Conservation (phyloP, 2,797 vertebrate genomes). For the Danio choprae region DNA sequence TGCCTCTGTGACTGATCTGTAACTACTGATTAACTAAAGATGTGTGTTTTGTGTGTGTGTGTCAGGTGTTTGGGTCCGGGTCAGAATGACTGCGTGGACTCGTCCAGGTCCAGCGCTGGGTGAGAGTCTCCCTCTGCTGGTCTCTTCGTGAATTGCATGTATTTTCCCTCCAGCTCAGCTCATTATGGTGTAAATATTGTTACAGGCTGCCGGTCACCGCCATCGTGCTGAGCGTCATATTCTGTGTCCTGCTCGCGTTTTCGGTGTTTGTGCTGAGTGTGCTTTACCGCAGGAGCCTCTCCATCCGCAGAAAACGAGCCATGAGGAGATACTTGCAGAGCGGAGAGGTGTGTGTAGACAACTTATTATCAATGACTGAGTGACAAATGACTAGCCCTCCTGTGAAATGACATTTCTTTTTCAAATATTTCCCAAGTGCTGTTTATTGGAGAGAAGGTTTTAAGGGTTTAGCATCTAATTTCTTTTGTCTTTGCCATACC, state of each 20-base stretch:
- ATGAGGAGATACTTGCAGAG: constrained; percentile 93
- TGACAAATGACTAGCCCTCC: too few relatives aligned
- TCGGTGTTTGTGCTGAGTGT: constrained; percentile 79
- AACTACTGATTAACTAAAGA: neutral
- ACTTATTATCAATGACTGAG: too few relatives aligned
- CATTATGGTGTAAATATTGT: neutral
- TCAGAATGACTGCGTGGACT: constrained; percentile 73
- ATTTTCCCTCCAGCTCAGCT: neutral
- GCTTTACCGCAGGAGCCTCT: constrained; percentile 87
- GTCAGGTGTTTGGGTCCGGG: constrained; percentile 78
- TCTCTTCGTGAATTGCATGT: neutral
- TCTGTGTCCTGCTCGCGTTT: constrained; percentile 75
- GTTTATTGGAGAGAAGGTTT: too few relatives aligned
- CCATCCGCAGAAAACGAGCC: constrained; percentile 91
- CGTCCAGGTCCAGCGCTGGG: constrained; percentile 67
- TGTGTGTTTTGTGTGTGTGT: constrained; percentile 51
- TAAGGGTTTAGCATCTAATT: too few relatives aligned
- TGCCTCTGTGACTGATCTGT: neutral
- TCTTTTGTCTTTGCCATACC: too few relatives aligned
- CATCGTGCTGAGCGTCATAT: constrained; percentile 82
- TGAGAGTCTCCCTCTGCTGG: constrained; percentile 64
- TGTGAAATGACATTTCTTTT: too few relatives aligned
- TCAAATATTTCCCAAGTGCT: too few relatives aligned
- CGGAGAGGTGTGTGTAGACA: constrained; percentile 82
- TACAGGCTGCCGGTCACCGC: constrained; percentile 75